Conservation (phyloP, 2,797 vertebrate genomes). For the Megalops cyprinoides region DNA sequence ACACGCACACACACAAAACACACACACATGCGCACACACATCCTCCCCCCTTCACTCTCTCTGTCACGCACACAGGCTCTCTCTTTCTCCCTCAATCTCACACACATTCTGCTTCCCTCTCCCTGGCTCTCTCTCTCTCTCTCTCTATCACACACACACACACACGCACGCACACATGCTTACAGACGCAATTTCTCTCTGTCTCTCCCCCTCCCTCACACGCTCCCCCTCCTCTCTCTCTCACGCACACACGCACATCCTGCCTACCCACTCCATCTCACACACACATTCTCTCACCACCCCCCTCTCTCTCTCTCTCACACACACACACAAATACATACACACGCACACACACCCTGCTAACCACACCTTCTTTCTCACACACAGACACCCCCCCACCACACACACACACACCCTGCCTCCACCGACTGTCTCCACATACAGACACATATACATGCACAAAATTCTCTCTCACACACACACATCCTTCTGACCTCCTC, state of each 20-base stretch:
- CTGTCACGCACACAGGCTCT: neutral
- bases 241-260: neutral
- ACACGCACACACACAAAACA: neutral
- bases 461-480: neutral
- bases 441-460: neutral
- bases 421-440: too few relatives aligned
- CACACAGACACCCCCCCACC: neutral
- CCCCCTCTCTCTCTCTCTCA: neutral
- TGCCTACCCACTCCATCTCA: neutral
- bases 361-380: neutral
- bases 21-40: conserved; percentile 2
- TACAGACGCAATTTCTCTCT: too few relatives aligned
- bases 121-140: neutral
- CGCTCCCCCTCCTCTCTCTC: too few relatives aligned
- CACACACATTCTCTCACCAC: neutral
- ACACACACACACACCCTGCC: neutral
- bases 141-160: neutral
- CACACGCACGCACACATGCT: neutral
- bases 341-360: neutral
- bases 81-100: neutral
- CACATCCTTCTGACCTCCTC: too few relatives aligned
- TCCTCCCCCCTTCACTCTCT: neutral
- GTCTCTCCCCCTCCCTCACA: too few relatives aligned
- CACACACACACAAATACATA: neutral
- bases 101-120: neutral